Evolutionary conservation across 1,140 invertebrate species (phyloP).

Genomic region (Ceratina japonica): DNA sequence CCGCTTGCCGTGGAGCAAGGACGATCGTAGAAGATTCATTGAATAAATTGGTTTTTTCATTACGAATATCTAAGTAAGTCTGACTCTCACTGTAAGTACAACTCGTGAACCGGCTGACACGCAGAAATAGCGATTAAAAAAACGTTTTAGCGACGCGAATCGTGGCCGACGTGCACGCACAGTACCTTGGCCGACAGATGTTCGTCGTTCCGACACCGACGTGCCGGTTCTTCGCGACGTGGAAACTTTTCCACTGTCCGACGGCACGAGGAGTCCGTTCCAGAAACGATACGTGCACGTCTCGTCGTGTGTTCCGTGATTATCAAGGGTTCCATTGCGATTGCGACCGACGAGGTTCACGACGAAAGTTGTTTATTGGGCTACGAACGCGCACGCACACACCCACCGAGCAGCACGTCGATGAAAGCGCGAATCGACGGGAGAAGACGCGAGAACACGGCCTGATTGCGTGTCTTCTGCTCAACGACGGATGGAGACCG

Average conservation of each 20-base stretch:
- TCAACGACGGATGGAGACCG: conserved; percentile 1
- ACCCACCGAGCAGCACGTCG: not conserved
- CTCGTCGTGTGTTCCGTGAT: not conserved
- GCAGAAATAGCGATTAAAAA: conserved; percentile 38
- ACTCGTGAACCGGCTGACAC: conserved; percentile 1
- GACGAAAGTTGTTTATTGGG: conserved; percentile 32
- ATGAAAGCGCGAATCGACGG: not conserved
- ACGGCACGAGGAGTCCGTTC: not conserved
- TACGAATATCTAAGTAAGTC: too few relatives aligned
- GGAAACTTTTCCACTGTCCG: conserved; percentile 35
- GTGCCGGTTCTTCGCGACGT: not conserved
- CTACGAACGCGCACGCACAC: not conserved
- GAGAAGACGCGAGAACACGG: not conserved
- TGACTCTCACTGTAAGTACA: too few relatives aligned
- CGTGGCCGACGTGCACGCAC: not conserved
- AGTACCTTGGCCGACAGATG: conserved; percentile 32
- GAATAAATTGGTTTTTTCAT: too few relatives aligned
- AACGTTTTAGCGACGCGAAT: conserved; percentile 11
- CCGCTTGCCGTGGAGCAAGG: too few relatives aligned
- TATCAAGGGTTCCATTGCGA: not conserved
- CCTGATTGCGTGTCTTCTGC: not conserved
- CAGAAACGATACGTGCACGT: not conserved
- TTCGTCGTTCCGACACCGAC: conserved; percentile 2
- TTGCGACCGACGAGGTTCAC: conserved; percentile 4
- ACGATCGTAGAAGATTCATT: too few relatives aligned